phyloP scores from a whole-genome alignment of 2,888 invertebrate species.

The Pteria penguin region DNA sequence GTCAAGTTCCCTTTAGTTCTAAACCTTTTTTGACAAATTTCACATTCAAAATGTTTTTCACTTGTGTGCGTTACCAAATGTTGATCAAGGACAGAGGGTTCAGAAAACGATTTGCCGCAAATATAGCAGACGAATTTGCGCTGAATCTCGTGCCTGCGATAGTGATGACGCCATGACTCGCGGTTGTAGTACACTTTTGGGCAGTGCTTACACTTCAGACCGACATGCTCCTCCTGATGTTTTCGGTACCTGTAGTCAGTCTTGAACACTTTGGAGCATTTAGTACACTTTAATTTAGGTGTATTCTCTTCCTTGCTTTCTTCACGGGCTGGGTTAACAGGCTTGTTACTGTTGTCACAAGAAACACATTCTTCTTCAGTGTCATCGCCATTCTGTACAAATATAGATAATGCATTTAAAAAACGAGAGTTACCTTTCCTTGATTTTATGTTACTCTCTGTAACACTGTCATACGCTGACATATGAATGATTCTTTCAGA shows the following conservation, averaged over 20 bases:
- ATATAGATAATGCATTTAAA: too few species aligned
- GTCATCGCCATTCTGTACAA: too few species aligned
- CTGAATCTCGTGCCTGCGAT: background rate
- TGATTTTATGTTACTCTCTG: too few species aligned
- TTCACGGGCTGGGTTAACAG: background rate
- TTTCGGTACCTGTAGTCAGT: background rate
- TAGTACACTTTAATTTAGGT: background rate
- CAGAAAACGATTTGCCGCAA: constrained; percentile 5
- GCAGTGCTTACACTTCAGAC: background rate
- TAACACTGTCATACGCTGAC: too few species aligned
- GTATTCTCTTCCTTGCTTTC: background rate
- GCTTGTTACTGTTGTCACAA: background rate
- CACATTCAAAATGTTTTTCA: constrained; percentile 4
- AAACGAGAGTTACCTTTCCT: too few species aligned
- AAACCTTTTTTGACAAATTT: background rate
- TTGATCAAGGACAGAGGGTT: background rate
- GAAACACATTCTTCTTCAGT: background rate
- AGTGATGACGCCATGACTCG: background rate
- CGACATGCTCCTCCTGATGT: background rate
- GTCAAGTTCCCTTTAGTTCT: background rate
- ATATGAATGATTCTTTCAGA: too few species aligned
- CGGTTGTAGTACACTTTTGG: background rate
- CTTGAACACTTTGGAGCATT: background rate
- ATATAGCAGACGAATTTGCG: background rate
- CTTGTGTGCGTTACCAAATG: constrained; percentile 10